Percentiles rank a stretch among this genome's conserved stretches.
These are phyloP conservation scores for Plotosus lineatus DNA, from an alignment of 2,113 vertebrate genomes.

Conservation along the genomic window DNA sequence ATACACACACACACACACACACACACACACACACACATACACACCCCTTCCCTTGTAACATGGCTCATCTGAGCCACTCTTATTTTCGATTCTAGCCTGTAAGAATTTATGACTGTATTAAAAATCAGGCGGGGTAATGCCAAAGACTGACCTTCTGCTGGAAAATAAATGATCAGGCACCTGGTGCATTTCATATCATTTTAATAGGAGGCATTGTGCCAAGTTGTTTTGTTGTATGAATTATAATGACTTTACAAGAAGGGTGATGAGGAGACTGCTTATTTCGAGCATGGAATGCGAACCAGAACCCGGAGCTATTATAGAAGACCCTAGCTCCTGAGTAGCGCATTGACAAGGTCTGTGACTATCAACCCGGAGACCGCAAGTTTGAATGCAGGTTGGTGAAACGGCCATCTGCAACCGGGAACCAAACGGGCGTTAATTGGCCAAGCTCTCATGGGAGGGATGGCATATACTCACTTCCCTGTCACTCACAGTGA, in stretches of 20 bases:
- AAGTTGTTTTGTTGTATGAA: constrained; percentile 18
- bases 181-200: constrained; percentile 29
- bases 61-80: not conserved
- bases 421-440: too few relatives aligned
- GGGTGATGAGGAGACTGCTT: not conserved
- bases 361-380: too few relatives aligned
- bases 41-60: constrained; percentile 2
- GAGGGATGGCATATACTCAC: too few relatives aligned
- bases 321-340: not conserved
- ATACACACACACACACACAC: not conserved
- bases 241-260: constrained; percentile 17
- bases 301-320: not conserved
- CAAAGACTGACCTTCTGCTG: constrained; percentile 18
- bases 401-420: too few relatives aligned
- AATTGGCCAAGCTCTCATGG: too few relatives aligned
- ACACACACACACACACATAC: not conserved
- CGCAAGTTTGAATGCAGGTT: too few relatives aligned
- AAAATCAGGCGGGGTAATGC: constrained; percentile 29
- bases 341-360: too few relatives aligned
- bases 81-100: not conserved
- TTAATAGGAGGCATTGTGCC: not conserved
- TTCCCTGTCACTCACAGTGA: too few relatives aligned
- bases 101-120: constrained; percentile 35
- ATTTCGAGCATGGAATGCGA: too few relatives aligned
- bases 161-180: constrained; percentile 33